These are phyloP conservation scores for Xanthia icteritia DNA, from an alignment of 2,888 invertebrate genomes.

Conservation along the genomic window DNA sequence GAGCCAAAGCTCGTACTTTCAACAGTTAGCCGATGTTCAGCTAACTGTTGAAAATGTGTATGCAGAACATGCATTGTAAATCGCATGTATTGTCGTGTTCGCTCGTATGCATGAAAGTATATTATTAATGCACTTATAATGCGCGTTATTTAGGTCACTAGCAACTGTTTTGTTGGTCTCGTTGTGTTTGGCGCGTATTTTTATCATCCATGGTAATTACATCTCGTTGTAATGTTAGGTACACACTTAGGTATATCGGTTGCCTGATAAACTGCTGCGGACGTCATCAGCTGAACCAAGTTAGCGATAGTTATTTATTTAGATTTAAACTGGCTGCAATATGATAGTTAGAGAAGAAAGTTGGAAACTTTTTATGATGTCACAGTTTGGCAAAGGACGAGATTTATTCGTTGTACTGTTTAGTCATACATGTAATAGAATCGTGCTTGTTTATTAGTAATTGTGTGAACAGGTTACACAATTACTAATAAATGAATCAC, in stretches of 20 bases:
- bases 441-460: slow-evolving; percentile 25
- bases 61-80: slow-evolving; percentile 50
- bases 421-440: slow-evolving; percentile 43
- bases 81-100: slow-evolving; percentile 67
- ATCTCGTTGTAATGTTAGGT: slow-evolving; percentile 24
- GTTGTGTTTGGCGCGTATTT: slow-evolving; percentile 67
- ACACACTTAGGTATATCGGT: background rate
- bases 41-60: slow-evolving; percentile 1
- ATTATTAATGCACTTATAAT: slow-evolving; percentile 83
- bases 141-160: slow-evolving; percentile 85
- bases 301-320: slow-evolving; percentile 37
- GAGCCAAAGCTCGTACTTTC: slow-evolving; percentile 41
- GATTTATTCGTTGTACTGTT: slow-evolving; percentile 14
- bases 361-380: slow-evolving; percentile 26
- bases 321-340: slow-evolving; percentile 10
- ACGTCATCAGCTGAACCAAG: slow-evolving; percentile 39
- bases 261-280: slow-evolving; percentile 14
- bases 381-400: slow-evolving; percentile 26
- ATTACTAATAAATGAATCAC: slow-evolving; percentile 52
- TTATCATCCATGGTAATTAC: slow-evolving; percentile 49
- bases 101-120: slow-evolving; percentile 82
- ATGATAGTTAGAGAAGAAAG: slow-evolving; percentile 20
- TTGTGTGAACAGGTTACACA: slow-evolving; percentile 42
- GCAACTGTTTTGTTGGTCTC: slow-evolving; percentile 79
- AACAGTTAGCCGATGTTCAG: slow-evolving; percentile 5